Evolutionary conservation across 2,797 vertebrate genomes (phyloP).

Genomic region (Megalops cyprinoides): DNA sequence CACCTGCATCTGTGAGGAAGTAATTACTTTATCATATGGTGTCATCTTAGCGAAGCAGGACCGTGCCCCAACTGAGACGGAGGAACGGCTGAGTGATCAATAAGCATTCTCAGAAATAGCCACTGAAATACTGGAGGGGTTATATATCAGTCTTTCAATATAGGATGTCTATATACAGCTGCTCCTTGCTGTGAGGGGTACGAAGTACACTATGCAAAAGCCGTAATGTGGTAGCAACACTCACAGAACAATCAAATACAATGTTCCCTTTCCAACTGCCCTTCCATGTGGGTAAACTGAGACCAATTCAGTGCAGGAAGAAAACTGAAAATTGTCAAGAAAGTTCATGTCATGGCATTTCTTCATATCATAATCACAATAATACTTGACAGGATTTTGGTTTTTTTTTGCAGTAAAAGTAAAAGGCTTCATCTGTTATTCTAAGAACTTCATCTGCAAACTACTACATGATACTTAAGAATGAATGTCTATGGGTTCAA

Average conservation of each 20-base stretch:
- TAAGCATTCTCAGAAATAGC: not conserved
- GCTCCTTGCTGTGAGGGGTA: not conserved
- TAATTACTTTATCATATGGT: not conserved
- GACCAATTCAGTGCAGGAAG: no score
- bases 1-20: not conserved
- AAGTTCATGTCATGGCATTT: no score
- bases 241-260: not conserved
- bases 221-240: not conserved
- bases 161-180: not conserved
- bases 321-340: no score
- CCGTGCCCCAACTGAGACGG: not conserved
- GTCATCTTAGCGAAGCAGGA: not conserved
- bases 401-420: no score
- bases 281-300: no score
- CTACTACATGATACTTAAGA: not conserved
- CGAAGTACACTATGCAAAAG: not conserved
- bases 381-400: no score
- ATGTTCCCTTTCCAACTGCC: not conserved
- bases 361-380: no score
- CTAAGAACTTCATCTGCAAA: constrained; percentile 1
- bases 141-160: not conserved
- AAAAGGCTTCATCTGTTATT: constrained; percentile 7
- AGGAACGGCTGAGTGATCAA: not conserved
- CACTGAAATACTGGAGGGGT: not conserved
- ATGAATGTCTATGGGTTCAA: not conserved